Percentiles rank a stretch among this genome's conserved stretches.
These are phyloP conservation scores for Pseudachorutes palmiensis DNA, from an alignment of 1,140 invertebrate species.

Conservation along the genomic window DNA sequence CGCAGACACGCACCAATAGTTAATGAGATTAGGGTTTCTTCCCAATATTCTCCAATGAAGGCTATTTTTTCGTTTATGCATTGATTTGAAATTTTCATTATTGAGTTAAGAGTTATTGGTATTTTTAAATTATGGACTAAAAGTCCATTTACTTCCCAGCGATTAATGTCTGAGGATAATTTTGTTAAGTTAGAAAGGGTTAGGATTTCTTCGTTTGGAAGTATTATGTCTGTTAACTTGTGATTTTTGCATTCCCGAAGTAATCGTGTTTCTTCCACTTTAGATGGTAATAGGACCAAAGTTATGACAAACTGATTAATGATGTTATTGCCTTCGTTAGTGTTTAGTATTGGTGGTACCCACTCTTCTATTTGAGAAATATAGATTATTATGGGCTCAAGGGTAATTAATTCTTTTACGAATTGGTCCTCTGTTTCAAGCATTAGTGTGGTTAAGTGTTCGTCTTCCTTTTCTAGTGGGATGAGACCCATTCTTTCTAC, in stretches of 20 bases:
- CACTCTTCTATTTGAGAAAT: too few species aligned
- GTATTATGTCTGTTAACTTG: too few species aligned
- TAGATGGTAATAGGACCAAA: too few species aligned
- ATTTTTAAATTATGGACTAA: background rate
- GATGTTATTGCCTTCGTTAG: too few species aligned
- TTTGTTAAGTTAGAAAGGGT: background rate
- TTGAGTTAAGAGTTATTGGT: background rate
- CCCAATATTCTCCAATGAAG: background rate
- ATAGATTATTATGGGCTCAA: background rate
- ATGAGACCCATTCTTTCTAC: background rate
- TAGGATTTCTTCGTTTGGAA: background rate
- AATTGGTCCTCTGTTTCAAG: background rate
- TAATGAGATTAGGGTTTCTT: background rate
- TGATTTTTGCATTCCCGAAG: too few species aligned
- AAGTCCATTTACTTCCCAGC: background rate
- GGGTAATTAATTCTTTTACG: background rate
- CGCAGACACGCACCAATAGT: background rate
- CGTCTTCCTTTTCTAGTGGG: background rate
- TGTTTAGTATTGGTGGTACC: too few species aligned
- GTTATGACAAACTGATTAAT: too few species aligned
- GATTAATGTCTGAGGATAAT: background rate
- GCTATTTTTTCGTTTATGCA: background rate
- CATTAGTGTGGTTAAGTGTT: background rate
- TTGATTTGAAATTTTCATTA: background rate
- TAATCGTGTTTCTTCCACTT: too few species aligned